Percentiles rank a stretch among this genome's conserved stretches.
phyloP scores from a whole-genome alignment of 2,113 vertebrate species.

The Indri indri region DNA sequence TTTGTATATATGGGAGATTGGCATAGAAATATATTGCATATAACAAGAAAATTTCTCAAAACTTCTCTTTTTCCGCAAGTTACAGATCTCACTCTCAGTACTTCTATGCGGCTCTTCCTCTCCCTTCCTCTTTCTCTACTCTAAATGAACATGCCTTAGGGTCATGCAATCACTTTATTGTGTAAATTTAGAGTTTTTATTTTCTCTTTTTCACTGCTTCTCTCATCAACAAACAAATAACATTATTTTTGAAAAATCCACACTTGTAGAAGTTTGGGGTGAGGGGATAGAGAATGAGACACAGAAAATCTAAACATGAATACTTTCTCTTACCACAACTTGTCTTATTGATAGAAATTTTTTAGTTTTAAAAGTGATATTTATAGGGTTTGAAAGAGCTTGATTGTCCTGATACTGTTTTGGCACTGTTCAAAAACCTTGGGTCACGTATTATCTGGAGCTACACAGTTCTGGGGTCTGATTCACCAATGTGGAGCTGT shows the following conservation, averaged over 20 bases:
- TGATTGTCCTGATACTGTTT: background rate
- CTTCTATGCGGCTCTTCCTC: background rate
- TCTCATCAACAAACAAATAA: background rate
- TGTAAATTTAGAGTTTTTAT: background rate
- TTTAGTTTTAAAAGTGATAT: background rate
- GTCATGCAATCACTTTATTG: background rate
- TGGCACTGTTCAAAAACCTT: background rate
- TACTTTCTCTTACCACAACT: background rate
- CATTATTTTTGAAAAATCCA: background rate
- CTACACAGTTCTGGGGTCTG: background rate
- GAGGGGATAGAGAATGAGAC: background rate
- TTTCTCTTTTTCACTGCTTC: background rate
- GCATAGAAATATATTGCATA: background rate
- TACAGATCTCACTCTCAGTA: background rate
- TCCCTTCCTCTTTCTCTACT: background rate
- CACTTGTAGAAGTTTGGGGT: background rate
- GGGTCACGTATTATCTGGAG: background rate
- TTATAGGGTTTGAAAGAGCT: background rate
- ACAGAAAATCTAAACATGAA: background rate
- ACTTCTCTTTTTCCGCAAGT: background rate
- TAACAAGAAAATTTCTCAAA: background rate
- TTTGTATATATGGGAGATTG: background rate
- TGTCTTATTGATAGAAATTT: background rate
- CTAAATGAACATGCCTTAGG: background rate
- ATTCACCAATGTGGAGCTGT: background rate